These are phyloP conservation scores for Trichoplusia ni DNA, from an alignment of 1,140 invertebrate species.

Conservation along the genomic window DNA sequence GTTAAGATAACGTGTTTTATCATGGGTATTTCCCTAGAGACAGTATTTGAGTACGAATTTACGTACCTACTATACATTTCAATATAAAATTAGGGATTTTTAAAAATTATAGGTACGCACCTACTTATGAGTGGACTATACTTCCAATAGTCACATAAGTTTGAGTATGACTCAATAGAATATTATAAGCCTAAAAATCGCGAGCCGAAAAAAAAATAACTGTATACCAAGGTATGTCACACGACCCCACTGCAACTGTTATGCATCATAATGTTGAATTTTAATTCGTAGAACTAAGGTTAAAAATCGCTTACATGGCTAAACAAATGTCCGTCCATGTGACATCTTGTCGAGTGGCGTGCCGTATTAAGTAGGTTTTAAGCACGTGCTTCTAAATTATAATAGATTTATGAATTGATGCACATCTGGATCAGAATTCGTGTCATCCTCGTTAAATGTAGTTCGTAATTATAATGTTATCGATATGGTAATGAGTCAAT, in stretches of 20 bases:
- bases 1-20: too few relatives aligned
- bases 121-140: too few relatives aligned
- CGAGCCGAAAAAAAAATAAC: too few relatives aligned
- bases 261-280: background rate
- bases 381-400: constrained; percentile 2
- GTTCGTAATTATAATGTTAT: constrained; percentile 1
- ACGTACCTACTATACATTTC: too few relatives aligned
- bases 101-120: too few relatives aligned
- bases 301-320: background rate
- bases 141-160: too few relatives aligned
- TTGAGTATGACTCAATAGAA: too few relatives aligned
- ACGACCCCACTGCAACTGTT: background rate
- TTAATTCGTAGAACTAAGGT: background rate
- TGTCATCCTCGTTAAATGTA: constrained; percentile 11
- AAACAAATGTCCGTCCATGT: background rate
- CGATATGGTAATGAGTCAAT: background rate
- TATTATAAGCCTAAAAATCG: too few relatives aligned
- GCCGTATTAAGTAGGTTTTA: constrained; percentile 10
- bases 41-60: too few relatives aligned
- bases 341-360: constrained; percentile 18
- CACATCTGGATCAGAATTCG: constrained; percentile 10
- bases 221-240: too few relatives aligned
- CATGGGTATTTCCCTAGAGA: too few relatives aligned
- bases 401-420: constrained; percentile 8
- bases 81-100: too few relatives aligned